These are phyloP conservation scores for Neodiprion fabricii DNA, from an alignment of 1,140 invertebrate genomes.

Conservation along the genomic window DNA sequence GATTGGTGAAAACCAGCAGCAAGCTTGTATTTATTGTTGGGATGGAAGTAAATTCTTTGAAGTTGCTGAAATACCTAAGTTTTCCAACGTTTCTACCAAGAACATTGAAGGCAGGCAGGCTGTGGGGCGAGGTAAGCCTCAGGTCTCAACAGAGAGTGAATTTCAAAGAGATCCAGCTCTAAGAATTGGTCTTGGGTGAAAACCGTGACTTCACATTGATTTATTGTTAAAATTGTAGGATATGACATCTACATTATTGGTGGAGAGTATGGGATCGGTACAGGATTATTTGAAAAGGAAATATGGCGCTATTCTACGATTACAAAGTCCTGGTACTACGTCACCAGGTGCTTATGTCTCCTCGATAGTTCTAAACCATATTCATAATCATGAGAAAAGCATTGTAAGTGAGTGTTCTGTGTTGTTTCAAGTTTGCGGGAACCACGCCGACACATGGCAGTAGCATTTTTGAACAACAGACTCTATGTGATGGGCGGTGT, in stretches of 20 bases:
- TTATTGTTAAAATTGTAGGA: background rate
- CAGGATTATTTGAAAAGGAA: background rate
- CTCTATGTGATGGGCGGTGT: background rate
- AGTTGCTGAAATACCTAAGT: background rate
- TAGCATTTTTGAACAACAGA: background rate
- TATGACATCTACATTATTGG: background rate
- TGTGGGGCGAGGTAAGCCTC: background rate
- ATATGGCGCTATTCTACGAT: background rate
- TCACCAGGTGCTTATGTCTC: background rate
- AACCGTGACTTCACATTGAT: too few species aligned
- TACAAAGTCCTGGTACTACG: background rate
- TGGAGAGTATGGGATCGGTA: background rate
- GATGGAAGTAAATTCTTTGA: background rate
- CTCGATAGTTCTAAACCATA: too few species aligned
- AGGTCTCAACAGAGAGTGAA: too few species aligned
- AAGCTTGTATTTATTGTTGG: background rate
- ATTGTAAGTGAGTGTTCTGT: background rate
- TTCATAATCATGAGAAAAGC: too few species aligned
- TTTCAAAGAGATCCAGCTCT: too few species aligned
- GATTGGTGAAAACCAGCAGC: background rate
- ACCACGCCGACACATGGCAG: background rate
- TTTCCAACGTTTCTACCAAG: background rate
- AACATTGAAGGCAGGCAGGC: background rate
- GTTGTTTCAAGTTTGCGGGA: background rate
- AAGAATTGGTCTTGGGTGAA: too few species aligned